Evolutionary conservation across 2,113 vertebrate genomes (phyloP).

Genomic region (Sylvia atricapilla): DNA sequence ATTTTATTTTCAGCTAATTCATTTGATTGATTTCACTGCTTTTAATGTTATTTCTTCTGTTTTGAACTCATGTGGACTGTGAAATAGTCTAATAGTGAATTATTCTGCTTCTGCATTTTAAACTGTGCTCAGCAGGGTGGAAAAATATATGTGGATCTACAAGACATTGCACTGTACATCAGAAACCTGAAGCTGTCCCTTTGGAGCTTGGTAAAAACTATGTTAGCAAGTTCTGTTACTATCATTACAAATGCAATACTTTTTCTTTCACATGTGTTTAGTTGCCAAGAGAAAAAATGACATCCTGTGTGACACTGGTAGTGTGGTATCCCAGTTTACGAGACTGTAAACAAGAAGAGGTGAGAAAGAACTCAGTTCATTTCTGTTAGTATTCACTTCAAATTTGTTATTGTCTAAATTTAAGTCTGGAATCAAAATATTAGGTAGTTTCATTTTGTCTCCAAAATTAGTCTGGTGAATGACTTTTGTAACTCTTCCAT

Average conservation of each 20-base stretch:
- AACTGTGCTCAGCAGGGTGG: background rate
- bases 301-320: conserved; percentile 59
- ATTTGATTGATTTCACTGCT: conserved; percentile 53
- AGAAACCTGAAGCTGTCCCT: conserved; percentile 30
- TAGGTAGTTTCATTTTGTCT: background rate
- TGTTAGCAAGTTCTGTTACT: conserved; percentile 23
- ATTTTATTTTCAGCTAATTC: conserved; percentile 46
- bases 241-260: conserved; percentile 38
- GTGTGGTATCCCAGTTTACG: conserved; percentile 45
- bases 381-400: conserved; percentile 11
- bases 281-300: conserved; percentile 64
- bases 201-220: conserved; percentile 26
- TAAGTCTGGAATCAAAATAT: background rate
- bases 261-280: conserved; percentile 55
- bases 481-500: background rate
- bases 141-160: background rate
- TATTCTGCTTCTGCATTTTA: conserved; percentile 34
- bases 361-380: background rate
- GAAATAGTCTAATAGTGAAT: conserved; percentile 29
- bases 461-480: background rate
- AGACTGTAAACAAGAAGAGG: conserved; percentile 57
- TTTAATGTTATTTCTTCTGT: conserved; percentile 50
- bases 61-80: conserved; percentile 14
- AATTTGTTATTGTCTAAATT: background rate
- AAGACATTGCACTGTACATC: background rate